phyloP scores from a whole-genome alignment of 1,140 invertebrate genomes.

The Lasaia peninsularis region DNA sequence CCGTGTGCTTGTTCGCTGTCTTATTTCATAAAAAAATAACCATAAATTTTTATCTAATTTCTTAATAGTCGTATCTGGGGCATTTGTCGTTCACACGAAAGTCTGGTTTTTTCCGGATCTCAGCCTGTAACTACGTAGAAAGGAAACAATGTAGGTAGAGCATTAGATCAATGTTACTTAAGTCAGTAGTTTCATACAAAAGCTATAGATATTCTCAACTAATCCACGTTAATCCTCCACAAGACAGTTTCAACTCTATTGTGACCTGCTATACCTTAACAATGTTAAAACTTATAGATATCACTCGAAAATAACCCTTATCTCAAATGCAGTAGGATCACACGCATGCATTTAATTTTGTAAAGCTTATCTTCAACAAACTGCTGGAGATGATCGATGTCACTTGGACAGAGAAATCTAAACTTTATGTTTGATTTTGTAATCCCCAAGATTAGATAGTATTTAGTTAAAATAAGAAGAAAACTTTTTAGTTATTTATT shows the following conservation, averaged over 20 bases:
- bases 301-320: neutral
- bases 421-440: conserved; percentile 8
- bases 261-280: neutral
- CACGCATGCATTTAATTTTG: neutral
- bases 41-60: no score
- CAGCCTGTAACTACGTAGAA: no score
- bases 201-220: neutral
- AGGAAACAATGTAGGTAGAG: no score
- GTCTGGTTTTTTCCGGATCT: no score
- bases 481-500: no score
- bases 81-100: no score
- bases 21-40: no score
- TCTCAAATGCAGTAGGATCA: neutral
- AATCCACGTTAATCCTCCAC: neutral
- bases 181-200: neutral
- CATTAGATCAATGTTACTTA: no score
- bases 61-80: no score
- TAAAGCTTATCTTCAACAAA: neutral
- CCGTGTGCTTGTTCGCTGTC: no score
- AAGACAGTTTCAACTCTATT: conserved; percentile 7
- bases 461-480: neutral
- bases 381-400: neutral
- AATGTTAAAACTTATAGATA: neutral
- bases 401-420: neutral
- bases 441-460: neutral